A percentile compares a stretch with the other conserved stretches of the same genome.
Conservation (phyloP, 2,113 vertebrate genomes). For the Xenotilapia longispinis region DNA sequence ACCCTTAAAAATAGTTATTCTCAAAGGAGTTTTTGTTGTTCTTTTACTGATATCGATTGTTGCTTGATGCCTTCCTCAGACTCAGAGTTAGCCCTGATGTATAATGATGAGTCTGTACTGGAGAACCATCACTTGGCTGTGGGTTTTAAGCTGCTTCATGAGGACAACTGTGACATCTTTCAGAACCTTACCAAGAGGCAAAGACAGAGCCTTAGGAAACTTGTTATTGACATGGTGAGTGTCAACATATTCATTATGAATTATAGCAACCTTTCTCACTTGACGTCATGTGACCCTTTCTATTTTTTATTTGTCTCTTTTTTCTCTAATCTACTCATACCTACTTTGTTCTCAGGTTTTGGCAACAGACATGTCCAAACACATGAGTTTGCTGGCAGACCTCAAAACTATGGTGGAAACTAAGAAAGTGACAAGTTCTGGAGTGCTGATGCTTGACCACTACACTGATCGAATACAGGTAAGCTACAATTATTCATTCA, state of each 20-base stretch:
- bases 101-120: conserved; percentile 91
- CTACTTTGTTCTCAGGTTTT: conserved; percentile 73
- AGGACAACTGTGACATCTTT: conserved; percentile 95
- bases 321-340: not conserved
- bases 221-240: conserved; percentile 92
- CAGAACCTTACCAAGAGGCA: conserved; percentile 89
- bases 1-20: not conserved
- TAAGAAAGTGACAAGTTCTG: conserved; percentile 94
- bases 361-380: conserved; percentile 95
- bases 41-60: not conserved
- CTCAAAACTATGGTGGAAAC: conserved; percentile 97
- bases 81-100: conserved; percentile 93
- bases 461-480: conserved; percentile 93
- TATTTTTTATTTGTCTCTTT: not conserved
- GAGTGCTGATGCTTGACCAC: conserved; percentile 88
- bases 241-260: not conserved
- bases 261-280: not conserved
- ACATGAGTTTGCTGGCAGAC: conserved; percentile 91
- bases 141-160: conserved; percentile 91
- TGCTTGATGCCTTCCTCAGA: conserved; percentile 59
- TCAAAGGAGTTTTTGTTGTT: not conserved
- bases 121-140: conserved; percentile 94
- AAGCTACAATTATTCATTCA: not conserved
- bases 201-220: conserved; percentile 85
- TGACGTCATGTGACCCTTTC: not conserved